phyloP scores from a whole-genome alignment of 1,140 invertebrate genomes.

The Papilio dardanus region DNA sequence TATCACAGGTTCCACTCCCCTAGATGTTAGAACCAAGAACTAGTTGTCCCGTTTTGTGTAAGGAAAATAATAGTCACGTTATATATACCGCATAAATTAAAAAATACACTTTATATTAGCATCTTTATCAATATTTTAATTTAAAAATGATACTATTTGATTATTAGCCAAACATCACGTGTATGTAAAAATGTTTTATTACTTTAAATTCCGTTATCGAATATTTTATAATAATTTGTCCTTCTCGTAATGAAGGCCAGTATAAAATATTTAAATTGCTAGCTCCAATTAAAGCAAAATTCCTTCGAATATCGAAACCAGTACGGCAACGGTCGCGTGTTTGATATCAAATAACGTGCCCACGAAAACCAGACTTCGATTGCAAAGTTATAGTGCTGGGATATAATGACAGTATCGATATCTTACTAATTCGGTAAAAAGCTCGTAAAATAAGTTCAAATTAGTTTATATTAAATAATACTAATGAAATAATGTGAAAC shows the following conservation, averaged over 20 bases:
- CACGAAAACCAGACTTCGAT: constrained; percentile 22
- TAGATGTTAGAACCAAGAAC: too few species aligned
- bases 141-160: too few species aligned
- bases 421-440: too few species aligned
- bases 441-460: too few species aligned
- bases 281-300: constrained; percentile 30
- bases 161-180: too few species aligned
- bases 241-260: constrained; percentile 12
- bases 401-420: not conserved
- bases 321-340: constrained; percentile 22
- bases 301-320: constrained; percentile 9
- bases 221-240: not conserved
- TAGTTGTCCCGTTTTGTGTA: too few species aligned
- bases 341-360: not conserved
- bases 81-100: not conserved
- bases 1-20: too few species aligned
- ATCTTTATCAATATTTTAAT: not conserved
- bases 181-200: not conserved
- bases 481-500: too few species aligned
- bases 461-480: too few species aligned
- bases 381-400: not conserved
- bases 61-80: too few species aligned
- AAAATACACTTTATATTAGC: not conserved
- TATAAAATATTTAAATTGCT: constrained; percentile 21
- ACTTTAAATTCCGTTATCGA: not conserved